A percentile compares a stretch with the other conserved stretches of the same genome.
These are phyloP conservation scores for Sarotherodon lohbergeri DNA, from an alignment of 2,113 vertebrate species.

Conservation along the genomic window DNA sequence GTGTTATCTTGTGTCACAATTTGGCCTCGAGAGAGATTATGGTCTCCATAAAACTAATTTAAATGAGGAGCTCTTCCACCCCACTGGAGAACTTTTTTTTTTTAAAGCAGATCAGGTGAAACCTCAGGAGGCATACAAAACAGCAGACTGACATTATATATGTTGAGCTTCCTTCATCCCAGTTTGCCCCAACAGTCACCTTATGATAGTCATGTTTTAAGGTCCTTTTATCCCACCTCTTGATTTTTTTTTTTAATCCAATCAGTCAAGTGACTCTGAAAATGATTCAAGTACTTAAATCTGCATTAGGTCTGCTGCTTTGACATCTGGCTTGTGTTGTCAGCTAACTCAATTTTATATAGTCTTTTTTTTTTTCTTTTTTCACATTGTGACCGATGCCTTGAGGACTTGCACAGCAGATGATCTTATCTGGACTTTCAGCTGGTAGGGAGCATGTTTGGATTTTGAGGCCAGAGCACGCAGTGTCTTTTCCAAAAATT, in stretches of 20 bases:
- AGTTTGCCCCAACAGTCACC: background rate
- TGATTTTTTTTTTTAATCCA: background rate
- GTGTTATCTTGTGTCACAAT: background rate
- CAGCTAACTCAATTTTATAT: background rate
- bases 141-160: background rate
- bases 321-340: background rate
- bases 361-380: background rate
- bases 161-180: background rate
- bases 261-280: background rate
- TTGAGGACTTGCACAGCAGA: background rate
- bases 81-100: background rate
- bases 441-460: background rate
- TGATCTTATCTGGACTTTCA: background rate
- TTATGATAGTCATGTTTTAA: background rate
- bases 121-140: background rate
- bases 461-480: background rate
- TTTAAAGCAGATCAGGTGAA: background rate
- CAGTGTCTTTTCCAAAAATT: background rate
- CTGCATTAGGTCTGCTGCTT: background rate
- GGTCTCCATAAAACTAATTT: background rate
- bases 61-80: background rate
- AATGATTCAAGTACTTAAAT: background rate
- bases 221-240: background rate
- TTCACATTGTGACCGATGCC: background rate
- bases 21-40: background rate